These are phyloP conservation scores for Butorides virescens DNA, from an alignment of 2,113 vertebrate genomes.

Conservation along the genomic window DNA sequence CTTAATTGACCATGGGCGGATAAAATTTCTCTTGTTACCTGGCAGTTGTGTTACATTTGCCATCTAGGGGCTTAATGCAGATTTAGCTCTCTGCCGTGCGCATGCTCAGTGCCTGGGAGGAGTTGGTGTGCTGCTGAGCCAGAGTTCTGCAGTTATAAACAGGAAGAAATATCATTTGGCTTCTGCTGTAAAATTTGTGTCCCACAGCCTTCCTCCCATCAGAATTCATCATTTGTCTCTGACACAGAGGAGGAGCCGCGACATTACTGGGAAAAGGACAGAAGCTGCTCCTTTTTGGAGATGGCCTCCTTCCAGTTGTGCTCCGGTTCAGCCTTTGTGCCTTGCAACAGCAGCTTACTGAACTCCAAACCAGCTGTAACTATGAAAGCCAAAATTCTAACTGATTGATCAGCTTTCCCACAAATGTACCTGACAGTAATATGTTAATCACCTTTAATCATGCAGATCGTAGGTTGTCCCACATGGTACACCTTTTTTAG, in stretches of 20 bases:
- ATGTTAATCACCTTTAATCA: not conserved
- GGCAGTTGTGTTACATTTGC: not conserved
- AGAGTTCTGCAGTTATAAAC: not conserved
- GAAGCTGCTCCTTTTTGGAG: not conserved
- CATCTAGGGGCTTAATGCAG: not conserved
- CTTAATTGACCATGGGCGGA: not conserved
- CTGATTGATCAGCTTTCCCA: not conserved
- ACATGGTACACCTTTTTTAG: not conserved
- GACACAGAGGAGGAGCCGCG: not conserved
- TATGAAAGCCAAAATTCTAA: not conserved
- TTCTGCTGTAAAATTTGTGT: not conserved
- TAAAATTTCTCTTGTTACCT: conserved; percentile 30
- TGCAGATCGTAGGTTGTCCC: fast-evolving
- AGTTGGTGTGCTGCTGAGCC: not conserved
- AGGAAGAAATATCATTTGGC: conserved; percentile 29
- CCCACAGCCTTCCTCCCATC: not conserved
- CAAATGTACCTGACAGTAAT: not conserved
- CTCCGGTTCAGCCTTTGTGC: not conserved
- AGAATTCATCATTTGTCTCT: not conserved
- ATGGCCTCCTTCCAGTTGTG: not conserved
- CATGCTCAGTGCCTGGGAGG: not conserved
- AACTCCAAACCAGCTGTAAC: not conserved
- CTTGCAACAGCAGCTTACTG: not conserved
- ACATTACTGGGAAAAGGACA: not conserved
- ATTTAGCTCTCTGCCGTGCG: not conserved